Base-by-base conservation (phyloP, 2,113 vertebrate genomes). In the Megaleporinus macrocephalus region DNA sequence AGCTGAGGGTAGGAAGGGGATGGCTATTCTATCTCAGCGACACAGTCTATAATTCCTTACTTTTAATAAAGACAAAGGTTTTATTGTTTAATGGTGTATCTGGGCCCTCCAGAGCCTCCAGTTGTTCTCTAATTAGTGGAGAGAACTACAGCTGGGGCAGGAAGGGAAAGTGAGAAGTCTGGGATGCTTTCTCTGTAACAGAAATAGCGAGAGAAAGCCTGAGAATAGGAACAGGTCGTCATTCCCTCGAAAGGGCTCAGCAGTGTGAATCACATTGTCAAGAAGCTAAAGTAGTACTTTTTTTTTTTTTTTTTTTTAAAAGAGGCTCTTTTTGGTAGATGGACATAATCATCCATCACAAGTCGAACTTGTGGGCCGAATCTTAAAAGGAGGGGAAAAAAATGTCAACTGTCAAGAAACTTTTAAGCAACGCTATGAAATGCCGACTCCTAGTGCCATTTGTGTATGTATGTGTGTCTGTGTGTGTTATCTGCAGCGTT, bases 401-500 rank as follows among this genome's bases (percentile, higher is more conserved):
- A 10, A 44, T 44, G 4, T 10, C 5, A 44, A 44, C 5, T 1
- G 4, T n/a, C 24, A 80, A 73, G 53, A 15, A 57, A 57, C 18
- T 55, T 55, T 55, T 4, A 20, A 55, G 20, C 1, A 57, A 79
- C 11, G 66, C 57, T 53, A 47, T 53, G 57, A 3, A 70, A 49
- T 63, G 36, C 47, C 29, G 16, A 24, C 0, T 9, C 26, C 26
- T 41, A 55, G 30, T 26, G 20, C n/a, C n/a, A n/a, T n/a, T n/a
- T n/a, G n/a, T n/a, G n/a, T n/a, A n/a, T n/a, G n/a, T n/a, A 24
- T 72, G 68, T 70, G 69, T 53, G n/a, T 66, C 53, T 83, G 11
- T 79, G n/a, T 80, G 51, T 77, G 79, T 90, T 90, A 72, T 91
- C 68, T 75, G 49, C 84, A 99, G 97, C 87, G 91, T 91, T 66